Evolutionary conservation across 2,888 invertebrate species (phyloP), one percentile per base, ranked within the genome.

Genomic region (Lasius fuliginosus): DNA sequence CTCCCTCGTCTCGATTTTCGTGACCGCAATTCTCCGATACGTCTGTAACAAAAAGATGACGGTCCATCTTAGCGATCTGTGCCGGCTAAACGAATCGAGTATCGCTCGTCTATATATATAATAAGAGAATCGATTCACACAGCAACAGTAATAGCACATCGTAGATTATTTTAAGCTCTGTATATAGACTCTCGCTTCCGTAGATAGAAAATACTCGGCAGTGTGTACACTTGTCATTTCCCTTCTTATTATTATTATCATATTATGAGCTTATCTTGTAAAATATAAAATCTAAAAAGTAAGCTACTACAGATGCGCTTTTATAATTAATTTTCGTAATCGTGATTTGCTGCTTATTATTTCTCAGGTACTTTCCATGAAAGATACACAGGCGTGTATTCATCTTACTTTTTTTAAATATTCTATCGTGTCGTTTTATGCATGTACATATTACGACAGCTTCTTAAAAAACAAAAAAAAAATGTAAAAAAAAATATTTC

Each of bases 1-100:
- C 93, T 93, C 93, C 94, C 94, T 94, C 94, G 93, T 92, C 93
- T 91, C 94, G 94, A 94, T 93, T 93, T 87, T 90, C 92, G 87
- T 89, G 88, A 87, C 89, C 90, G 90, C 90, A 90, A 89, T 90
- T 92, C 92, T 90, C 93, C 88, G 86, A 86, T 89, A 73, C 87
- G 83, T 88, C 90, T 90, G 89, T 8, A 88, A 90, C 75, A 82
- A 65, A 88, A 85, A 86, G 62, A 67, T 11, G 53, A 73, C 23
- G 12, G n/a, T 65, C 40, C 40, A 73, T 56, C 60, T 84, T 71
- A 62, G 30, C 40, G 42, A 69, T 86, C 33, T 73, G 46, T 23
- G 58, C 33, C 33, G 42, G 30, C 40, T 58, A 77, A 58, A 76
- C 33, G 82, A 49, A 83, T 68, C 77, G 60, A 40, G 42, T 49